Evolutionary conservation across 2,797 vertebrate species (phyloP).

Genomic region (Galaxias olidus): DNA sequence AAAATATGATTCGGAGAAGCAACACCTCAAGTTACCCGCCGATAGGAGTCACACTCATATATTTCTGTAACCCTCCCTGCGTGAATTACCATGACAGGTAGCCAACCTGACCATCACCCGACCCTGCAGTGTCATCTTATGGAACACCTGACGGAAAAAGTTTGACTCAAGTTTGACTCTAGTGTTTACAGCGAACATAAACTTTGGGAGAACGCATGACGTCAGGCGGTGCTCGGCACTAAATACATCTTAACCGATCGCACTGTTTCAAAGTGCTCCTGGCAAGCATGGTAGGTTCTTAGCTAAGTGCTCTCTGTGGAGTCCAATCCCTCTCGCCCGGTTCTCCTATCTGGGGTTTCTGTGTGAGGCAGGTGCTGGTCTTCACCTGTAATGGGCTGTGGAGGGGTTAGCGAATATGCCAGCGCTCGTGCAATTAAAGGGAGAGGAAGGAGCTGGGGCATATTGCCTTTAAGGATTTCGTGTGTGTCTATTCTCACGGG

Average conservation of each 20-base stretch:
- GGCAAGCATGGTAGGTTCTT: slow-evolving; percentile 49
- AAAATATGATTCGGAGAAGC: slow-evolving; percentile 69
- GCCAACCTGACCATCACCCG: slow-evolving; percentile 41
- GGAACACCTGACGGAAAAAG: too few relatives aligned
- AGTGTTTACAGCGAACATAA: slow-evolving; percentile 25
- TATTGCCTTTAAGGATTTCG: slow-evolving; percentile 69
- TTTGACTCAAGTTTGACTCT: not conserved
- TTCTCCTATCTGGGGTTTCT: slow-evolving; percentile 30
- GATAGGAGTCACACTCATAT: slow-evolving; percentile 50
- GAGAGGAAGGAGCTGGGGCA: slow-evolving; percentile 54
- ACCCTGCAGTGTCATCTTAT: slow-evolving; percentile 18
- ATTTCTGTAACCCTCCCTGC: slow-evolving; percentile 50
- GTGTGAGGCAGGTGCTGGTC: slow-evolving; percentile 64
- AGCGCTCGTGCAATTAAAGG: slow-evolving; percentile 73
- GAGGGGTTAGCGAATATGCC: slow-evolving; percentile 69
- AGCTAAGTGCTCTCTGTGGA: slow-evolving; percentile 66
- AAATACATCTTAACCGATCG: slow-evolving; percentile 35
- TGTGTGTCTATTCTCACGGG: slow-evolving; percentile 67
- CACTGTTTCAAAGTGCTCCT: slow-evolving; percentile 34
- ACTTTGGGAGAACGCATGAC: slow-evolving; percentile 22
- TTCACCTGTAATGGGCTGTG: slow-evolving; percentile 71
- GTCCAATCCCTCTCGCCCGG: slow-evolving; percentile 45
- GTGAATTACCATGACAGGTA: slow-evolving; percentile 47
- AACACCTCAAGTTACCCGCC: slow-evolving; percentile 62
- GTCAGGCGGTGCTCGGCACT: slow-evolving; percentile 16